These are phyloP conservation scores for Otis tarda DNA, from an alignment of 2,113 vertebrate genomes.

Conservation along the genomic window DNA sequence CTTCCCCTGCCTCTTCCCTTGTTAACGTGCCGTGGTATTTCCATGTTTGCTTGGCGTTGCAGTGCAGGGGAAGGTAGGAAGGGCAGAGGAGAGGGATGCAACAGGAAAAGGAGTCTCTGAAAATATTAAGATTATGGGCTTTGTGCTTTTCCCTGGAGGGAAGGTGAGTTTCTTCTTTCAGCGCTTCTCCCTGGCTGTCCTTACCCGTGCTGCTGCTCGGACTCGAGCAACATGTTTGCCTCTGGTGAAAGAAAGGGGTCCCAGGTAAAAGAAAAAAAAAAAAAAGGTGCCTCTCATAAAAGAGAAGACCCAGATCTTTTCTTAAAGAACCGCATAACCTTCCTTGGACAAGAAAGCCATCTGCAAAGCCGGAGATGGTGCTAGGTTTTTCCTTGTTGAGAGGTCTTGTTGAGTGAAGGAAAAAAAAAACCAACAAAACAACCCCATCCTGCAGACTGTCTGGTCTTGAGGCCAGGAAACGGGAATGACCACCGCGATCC, in stretches of 20 bases:
- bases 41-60: not conserved
- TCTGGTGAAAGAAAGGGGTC: too few relatives aligned
- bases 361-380: rapidly evolving
- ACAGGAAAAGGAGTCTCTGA: not conserved
- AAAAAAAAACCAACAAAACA: not conserved
- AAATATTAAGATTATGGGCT: not conserved
- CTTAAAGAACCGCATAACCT: not conserved
- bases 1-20: not conserved
- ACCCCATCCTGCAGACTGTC: not conserved
- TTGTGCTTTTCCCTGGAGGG: not conserved
- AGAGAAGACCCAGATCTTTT: too few relatives aligned
- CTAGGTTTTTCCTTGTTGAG: not conserved
- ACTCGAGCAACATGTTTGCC: rapidly evolving
- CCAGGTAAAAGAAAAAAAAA: too few relatives aligned
- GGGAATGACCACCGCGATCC: not conserved
- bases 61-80: rapidly evolving
- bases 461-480: not conserved
- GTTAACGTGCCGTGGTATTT: rapidly evolving
- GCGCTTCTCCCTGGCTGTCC: rapidly evolving
- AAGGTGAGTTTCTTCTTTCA: not conserved
- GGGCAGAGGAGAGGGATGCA: not conserved
- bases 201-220: rapidly evolving
- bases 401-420: rapidly evolving
- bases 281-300: too few relatives aligned
- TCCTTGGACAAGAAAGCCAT: not conserved